phyloP scores from a whole-genome alignment of 2,888 invertebrate genomes.

The Hypercompe scribonia region DNA sequence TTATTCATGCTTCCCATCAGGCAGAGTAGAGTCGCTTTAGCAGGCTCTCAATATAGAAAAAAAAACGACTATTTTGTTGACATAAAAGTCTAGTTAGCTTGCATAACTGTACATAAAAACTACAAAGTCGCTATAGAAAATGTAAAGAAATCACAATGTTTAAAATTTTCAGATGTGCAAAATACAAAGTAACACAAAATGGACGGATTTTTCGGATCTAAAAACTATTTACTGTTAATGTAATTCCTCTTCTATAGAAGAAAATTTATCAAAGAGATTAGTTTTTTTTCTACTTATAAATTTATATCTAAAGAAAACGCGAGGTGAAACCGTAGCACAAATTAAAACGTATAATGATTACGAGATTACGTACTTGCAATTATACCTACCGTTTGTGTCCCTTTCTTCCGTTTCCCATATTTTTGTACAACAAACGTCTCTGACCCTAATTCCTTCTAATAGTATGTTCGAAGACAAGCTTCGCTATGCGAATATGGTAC shows the following conservation, averaged over 20 bases:
- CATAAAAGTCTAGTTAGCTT: no score
- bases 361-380: conserved; percentile 29
- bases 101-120: no score
- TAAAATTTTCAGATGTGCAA: no score
- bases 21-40: no score
- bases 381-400: conserved; percentile 29
- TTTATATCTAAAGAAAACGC: neutral
- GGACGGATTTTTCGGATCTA: no score
- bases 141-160: no score
- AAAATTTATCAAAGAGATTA: neutral
- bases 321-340: conserved; percentile 8
- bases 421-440: conserved; percentile 36
- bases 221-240: neutral
- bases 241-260: neutral
- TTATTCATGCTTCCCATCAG: no score
- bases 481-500: conserved; percentile 30
- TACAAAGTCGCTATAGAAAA: no score
- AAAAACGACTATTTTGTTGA: no score
- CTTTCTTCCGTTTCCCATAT: conserved; percentile 40
- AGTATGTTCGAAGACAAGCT: conserved; percentile 31
- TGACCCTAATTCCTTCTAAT: conserved; percentile 52
- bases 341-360: conserved; percentile 21
- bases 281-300: conserved; percentile 1
- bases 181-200: no score
- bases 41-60: no score